Evolutionary conservation across 2,113 vertebrate genomes (phyloP), one percentile per base, ranked within the genome.

Genomic region (Hepsetus odoe): DNA sequence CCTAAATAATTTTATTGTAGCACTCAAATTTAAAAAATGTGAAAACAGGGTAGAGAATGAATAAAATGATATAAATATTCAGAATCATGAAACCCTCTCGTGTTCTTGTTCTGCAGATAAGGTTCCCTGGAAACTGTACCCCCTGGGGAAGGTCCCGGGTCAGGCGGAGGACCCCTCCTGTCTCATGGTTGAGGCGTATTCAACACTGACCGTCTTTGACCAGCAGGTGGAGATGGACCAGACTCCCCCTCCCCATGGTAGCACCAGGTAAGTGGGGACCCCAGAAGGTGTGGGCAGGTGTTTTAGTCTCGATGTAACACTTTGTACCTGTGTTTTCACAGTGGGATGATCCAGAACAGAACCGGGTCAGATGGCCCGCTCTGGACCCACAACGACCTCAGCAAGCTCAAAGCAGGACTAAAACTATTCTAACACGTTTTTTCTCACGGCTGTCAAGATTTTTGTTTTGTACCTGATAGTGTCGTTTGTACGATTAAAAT

Each of bases 81-180:
- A n/a, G n/a, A n/a, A n/a, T n/a, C n/a, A n/a, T n/a, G n/a, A n/a
- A n/a, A n/a, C n/a, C 49, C 71, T 11, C 18, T 4, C 16, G 30
- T 49, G 2, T 18, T 49, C 14, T 61, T 44, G 53, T 82, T 13
- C 59, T 20, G 77, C 65, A 84, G 97, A 97, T 81, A 92, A 94
- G 66, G 90, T 96, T 4, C 78, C 72, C 38, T 99, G 97, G 97
- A 92, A 90, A 38, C 90, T 92, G 61, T 95, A 91, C 38, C 95
- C 97, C 26, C 86, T 98, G 38, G 97, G 97, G 9, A 95, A 92
- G 78, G 90, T 97, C 33, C 96, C 96, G 0, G 95, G 96, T 65
- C 97, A 99, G 86, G 94, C 94, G 0, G 96, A 96, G 0, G 96
- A 98, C 74, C 96, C 97, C 1, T 93, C 95, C 6, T 91, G 88